Conservation (phyloP, 2,797 vertebrate species). For the Poecile montanus region DNA sequence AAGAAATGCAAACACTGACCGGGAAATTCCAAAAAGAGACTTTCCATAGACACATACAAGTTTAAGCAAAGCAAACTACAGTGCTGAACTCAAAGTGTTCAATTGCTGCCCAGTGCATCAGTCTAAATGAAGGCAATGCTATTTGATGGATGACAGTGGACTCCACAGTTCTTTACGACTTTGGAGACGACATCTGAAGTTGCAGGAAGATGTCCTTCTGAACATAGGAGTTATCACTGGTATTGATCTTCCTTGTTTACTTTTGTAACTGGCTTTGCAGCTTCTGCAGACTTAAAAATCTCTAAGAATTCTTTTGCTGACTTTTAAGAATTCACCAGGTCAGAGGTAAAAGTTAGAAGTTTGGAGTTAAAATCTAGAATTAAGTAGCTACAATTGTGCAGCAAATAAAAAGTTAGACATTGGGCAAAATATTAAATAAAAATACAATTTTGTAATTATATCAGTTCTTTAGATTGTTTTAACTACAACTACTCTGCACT, state of each 20-base stretch:
- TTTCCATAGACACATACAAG: background rate
- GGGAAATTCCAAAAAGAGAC: background rate
- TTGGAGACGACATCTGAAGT: conserved; percentile 3
- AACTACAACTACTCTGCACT: background rate
- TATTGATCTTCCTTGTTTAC: background rate
- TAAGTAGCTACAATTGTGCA: background rate
- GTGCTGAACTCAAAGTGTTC: background rate
- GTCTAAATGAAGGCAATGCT: background rate
- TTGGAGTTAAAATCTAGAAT: background rate
- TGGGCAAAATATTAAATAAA: background rate
- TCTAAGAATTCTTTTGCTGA: background rate
- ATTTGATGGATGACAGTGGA: background rate
- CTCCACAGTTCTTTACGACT: background rate
- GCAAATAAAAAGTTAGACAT: background rate
- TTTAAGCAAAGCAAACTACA: background rate
- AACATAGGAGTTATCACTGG: background rate
- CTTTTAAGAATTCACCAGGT: background rate
- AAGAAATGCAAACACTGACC: background rate
- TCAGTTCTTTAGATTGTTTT: background rate
- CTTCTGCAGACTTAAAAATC: background rate
- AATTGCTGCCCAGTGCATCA: background rate
- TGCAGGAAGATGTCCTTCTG: background rate
- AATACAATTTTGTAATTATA: background rate
- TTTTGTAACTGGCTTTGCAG: background rate
- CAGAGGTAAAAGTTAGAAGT: background rate